These are phyloP conservation scores for Parelbella ahira DNA, from an alignment of 2,888 invertebrate species.

Conservation along the genomic window DNA sequence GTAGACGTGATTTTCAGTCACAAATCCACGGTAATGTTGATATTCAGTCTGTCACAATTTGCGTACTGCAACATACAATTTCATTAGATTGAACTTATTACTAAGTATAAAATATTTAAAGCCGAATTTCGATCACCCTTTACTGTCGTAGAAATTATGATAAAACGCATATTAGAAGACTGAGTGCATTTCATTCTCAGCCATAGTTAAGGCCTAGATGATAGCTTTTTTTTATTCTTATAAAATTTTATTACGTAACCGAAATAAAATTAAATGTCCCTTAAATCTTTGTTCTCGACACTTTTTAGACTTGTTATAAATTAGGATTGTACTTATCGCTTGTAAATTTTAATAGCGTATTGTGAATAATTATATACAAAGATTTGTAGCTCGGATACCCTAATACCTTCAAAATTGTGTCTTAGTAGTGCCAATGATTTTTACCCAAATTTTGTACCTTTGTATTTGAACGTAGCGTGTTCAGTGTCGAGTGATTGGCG, in stretches of 20 bases:
- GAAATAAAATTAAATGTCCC: too few species aligned
- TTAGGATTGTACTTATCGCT: constrained; percentile 2
- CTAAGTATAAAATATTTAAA: too few species aligned
- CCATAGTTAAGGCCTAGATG: too few species aligned
- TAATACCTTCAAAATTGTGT: constrained; percentile 48
- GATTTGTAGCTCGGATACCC: constrained; percentile 6
- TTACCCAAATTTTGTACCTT: constrained; percentile 43
- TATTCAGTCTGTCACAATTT: too few species aligned
- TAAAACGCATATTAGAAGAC: constrained; percentile 21
- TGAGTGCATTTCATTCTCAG: constrained; percentile 26
- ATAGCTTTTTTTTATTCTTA: too few species aligned
- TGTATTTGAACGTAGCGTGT: constrained; percentile 31
- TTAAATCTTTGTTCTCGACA: not conserved
- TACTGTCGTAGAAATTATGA: too few species aligned
- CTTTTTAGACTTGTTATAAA: constrained; percentile 6
- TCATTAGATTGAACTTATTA: too few species aligned
- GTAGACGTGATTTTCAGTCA: too few species aligned
- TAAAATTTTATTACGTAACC: too few species aligned
- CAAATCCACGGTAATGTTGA: too few species aligned
- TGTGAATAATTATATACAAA: constrained; percentile 6
- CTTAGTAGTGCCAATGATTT: constrained; percentile 59
- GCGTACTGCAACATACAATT: too few species aligned
- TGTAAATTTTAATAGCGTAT: constrained; percentile 16
- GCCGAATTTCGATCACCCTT: too few species aligned
- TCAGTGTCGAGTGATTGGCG: constrained; percentile 19